These are phyloP conservation scores for Aselliscus stoliczkanus DNA, from an alignment of 2,797 vertebrate species.

Conservation along the genomic window DNA sequence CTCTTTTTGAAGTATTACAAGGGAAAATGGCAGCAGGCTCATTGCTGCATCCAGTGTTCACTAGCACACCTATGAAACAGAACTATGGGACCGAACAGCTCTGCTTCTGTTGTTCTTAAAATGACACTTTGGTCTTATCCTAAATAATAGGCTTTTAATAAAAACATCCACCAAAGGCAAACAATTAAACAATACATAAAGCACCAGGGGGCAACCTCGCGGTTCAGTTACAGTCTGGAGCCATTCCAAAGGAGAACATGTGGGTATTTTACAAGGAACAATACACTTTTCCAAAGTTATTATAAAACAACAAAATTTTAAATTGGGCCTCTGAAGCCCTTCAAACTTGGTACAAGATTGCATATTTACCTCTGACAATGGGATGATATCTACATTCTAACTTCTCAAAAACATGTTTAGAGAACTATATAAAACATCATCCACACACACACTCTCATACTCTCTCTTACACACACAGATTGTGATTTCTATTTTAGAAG, in stretches of 20 bases:
- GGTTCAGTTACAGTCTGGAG: constrained; percentile 82
- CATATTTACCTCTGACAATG: constrained; percentile 21
- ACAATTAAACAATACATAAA: constrained; percentile 88
- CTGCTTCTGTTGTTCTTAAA: constrained; percentile 80
- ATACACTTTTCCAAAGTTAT: constrained; percentile 78
- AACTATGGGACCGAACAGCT: constrained; percentile 56
- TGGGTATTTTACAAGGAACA: constrained; percentile 81
- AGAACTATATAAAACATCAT: background rate
- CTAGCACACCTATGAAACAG: constrained; percentile 76
- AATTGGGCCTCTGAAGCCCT: constrained; percentile 64
- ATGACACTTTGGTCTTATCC: constrained; percentile 83
- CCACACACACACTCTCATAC: too few species aligned
- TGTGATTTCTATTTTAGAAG: background rate
- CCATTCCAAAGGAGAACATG: constrained; percentile 78
- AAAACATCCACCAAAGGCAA: constrained; percentile 85
- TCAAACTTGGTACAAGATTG: constrained; percentile 62
- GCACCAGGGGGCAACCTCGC: constrained; percentile 83
- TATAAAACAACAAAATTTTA: constrained; percentile 80
- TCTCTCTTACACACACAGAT: too few species aligned
- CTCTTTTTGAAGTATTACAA: constrained; percentile 75
- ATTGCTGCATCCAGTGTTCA: constrained; percentile 63
- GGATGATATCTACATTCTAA: background rate
- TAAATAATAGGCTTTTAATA: constrained; percentile 85
- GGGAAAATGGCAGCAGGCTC: constrained; percentile 69
- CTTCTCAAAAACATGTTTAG: constrained; percentile 21